phyloP scores from a whole-genome alignment of 2,113 vertebrate genomes.

The Hemiscyllium ocellatum region DNA sequence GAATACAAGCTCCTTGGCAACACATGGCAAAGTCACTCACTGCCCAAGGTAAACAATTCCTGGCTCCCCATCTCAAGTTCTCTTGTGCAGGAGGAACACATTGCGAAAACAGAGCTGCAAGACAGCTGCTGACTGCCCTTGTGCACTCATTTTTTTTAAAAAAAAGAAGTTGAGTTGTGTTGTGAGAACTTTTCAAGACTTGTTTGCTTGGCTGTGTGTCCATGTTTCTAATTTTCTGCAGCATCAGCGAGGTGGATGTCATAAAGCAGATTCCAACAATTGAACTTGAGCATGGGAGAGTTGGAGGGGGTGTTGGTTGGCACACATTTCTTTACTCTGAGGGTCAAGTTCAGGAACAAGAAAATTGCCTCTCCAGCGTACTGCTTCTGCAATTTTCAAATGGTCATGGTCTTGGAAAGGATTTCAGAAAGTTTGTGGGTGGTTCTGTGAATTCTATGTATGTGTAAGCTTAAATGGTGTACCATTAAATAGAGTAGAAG shows the following conservation, averaged over 20 bases:
- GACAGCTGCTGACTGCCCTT: not conserved
- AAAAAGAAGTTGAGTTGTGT: not conserved
- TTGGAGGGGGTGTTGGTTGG: not conserved
- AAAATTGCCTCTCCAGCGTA: not conserved
- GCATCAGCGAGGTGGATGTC: not conserved
- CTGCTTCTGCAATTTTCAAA: not conserved
- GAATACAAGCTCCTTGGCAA: conserved; percentile 41
- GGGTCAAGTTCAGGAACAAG: not conserved
- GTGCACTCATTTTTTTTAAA: too few species aligned
- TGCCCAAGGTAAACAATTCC: conserved; percentile 47
- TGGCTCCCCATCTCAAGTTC: conserved; percentile 29
- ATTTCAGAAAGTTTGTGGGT: not conserved
- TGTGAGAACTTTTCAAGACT: not conserved
- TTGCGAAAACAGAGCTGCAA: not conserved
- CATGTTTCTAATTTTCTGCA: not conserved
- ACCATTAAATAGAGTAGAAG: not conserved
- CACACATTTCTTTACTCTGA: not conserved
- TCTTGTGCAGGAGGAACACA: not conserved
- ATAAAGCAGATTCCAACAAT: not conserved
- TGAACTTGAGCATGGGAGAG: not conserved
- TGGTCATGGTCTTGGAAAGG: not conserved
- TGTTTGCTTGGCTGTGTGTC: not conserved
- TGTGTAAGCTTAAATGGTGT: not conserved
- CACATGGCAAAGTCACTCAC: conserved; percentile 38
- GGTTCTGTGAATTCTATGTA: not conserved